These are phyloP conservation scores for Archaeoteleia sp. DNA, from an alignment of 2,888 invertebrate genomes.

Conservation along the genomic window DNA sequence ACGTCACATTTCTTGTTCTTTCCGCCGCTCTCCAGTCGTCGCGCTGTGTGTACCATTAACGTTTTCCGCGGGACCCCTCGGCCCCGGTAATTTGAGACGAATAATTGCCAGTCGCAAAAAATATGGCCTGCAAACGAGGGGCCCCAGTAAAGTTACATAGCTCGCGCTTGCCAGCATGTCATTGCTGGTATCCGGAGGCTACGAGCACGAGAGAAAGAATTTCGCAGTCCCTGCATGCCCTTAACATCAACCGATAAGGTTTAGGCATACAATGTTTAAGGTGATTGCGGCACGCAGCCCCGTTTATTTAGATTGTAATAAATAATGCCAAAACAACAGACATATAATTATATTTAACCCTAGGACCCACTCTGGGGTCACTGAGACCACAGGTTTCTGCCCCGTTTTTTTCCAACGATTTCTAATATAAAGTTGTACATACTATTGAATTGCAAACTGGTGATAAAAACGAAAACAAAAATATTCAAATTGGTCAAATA, in stretches of 20 bases:
- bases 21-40: constrained; percentile 36
- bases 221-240: constrained; percentile 52
- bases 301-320: too few relatives aligned
- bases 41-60: constrained; percentile 57
- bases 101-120: constrained; percentile 69
- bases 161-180: constrained; percentile 66
- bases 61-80: constrained; percentile 64
- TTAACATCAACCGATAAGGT: constrained; percentile 40
- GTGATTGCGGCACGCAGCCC: too few relatives aligned
- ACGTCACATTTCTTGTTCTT: constrained; percentile 38
- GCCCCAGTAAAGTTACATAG: constrained; percentile 59
- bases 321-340: too few relatives aligned
- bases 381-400: too few relatives aligned
- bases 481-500: too few relatives aligned
- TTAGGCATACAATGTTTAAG: constrained; percentile 29
- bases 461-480: too few relatives aligned
- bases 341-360: too few relatives aligned
- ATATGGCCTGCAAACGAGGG: constrained; percentile 61
- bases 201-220: constrained; percentile 56
- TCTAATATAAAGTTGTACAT: too few relatives aligned
- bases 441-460: too few relatives aligned
- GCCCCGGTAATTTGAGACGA: constrained; percentile 67
- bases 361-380: too few relatives aligned
- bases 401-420: too few relatives aligned
- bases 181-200: constrained; percentile 64